A percentile compares a stretch with the other conserved stretches of the same genome.
Evolutionary conservation across 1,140 invertebrate genomes (phyloP).

Genomic region (Catajapyx aquilonaris): DNA sequence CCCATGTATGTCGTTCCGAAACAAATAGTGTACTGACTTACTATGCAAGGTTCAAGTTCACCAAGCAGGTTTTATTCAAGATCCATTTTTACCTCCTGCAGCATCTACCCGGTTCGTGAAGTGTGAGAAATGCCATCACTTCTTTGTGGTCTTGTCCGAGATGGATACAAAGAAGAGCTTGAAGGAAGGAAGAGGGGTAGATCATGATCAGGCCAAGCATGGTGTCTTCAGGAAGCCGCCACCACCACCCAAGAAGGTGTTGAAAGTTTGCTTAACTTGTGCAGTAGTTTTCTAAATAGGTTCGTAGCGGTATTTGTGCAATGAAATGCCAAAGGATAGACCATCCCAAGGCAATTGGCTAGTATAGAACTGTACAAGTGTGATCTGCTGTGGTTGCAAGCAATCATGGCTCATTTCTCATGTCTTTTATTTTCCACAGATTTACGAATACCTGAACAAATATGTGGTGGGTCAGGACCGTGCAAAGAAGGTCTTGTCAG

Average conservation of each 20-base stretch:
- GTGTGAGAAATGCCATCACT: constrained; percentile 94
- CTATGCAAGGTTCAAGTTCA: background rate
- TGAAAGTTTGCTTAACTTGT: too few relatives aligned
- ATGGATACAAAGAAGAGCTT: constrained; percentile 64
- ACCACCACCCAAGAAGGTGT: constrained; percentile 78
- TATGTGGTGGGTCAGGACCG: constrained; percentile 95
- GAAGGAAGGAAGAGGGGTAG: constrained; percentile 43
- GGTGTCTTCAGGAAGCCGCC: constrained; percentile 55
- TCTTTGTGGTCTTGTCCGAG: constrained; percentile 90
- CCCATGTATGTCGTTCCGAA: background rate
- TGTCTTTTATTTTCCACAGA: constrained; percentile 31
- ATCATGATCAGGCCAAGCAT: constrained; percentile 35
- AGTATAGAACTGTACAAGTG: constrained; percentile 1
- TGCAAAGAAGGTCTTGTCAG: constrained; percentile 95
- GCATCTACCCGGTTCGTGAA: constrained; percentile 85
- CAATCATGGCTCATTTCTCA: background rate
- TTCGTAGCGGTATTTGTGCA: too few relatives aligned
- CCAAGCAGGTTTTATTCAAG: constrained; percentile 7
- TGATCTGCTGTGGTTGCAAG: background rate
- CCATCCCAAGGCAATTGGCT: too few relatives aligned
- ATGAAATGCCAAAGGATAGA: too few relatives aligned
- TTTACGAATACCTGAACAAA: constrained; percentile 84
- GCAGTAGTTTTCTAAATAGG: too few relatives aligned
- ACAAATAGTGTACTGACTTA: background rate
- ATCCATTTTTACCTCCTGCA: constrained; percentile 18